phyloP scores from a whole-genome alignment of 2,888 invertebrate genomes.

The Hypolimnas misippus region DNA sequence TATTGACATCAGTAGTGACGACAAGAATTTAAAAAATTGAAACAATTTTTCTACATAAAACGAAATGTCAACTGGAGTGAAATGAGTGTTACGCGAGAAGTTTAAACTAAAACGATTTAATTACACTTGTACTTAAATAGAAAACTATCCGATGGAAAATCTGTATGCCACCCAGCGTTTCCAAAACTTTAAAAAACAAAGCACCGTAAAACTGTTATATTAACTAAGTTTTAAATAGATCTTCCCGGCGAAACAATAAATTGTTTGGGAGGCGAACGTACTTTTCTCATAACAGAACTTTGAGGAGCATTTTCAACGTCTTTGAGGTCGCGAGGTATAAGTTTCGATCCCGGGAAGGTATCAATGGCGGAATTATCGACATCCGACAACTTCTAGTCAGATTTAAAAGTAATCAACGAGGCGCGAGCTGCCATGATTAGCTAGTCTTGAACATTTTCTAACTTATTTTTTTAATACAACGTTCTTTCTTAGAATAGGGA shows the following conservation, averaged over 20 bases:
- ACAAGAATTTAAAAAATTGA: no score
- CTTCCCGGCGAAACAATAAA: slow-evolving; percentile 33
- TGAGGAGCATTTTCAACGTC: slow-evolving; percentile 41
- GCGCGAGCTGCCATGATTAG: slow-evolving; percentile 42
- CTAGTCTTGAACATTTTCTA: slow-evolving; percentile 26
- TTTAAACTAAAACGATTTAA: not conserved
- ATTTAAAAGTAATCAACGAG: slow-evolving; percentile 56
- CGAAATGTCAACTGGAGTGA: no score
- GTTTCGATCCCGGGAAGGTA: slow-evolving; percentile 42
- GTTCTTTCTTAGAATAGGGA: slow-evolving; percentile 8
- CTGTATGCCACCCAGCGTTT: not conserved
- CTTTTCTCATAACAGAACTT: slow-evolving; percentile 30
- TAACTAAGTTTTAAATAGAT: slow-evolving; percentile 36
- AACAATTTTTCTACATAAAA: no score
- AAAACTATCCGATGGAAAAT: slow-evolving; percentile 4
- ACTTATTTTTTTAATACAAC: slow-evolving; percentile 18
- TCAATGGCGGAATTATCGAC: slow-evolving; percentile 48
- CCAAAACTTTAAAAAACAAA: slow-evolving; percentile 36
- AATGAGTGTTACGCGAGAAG: not conserved
- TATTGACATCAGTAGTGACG: no score
- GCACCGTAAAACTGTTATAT: slow-evolving; percentile 43
- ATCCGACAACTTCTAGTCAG: slow-evolving; percentile 42
- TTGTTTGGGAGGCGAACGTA: slow-evolving; percentile 29
- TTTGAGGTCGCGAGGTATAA: slow-evolving; percentile 44
- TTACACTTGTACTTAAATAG: not conserved